These are phyloP conservation scores for Ammospiza maritima DNA, from an alignment of 2,797 vertebrate genomes.

Conservation along the genomic window DNA sequence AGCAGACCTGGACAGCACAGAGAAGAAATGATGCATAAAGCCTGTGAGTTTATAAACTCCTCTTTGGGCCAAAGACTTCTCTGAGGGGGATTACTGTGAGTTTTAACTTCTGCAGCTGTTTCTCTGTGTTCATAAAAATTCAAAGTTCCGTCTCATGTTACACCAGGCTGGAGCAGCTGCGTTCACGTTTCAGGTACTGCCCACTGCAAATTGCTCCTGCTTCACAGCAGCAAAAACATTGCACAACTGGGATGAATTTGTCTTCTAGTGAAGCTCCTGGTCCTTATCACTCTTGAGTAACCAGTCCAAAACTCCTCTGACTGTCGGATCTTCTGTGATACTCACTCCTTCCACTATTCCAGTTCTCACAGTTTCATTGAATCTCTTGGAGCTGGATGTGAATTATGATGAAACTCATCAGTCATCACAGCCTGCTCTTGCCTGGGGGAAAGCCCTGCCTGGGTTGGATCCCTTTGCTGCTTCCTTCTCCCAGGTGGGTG, in stretches of 20 bases:
- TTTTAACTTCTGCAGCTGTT: slow-evolving; percentile 58
- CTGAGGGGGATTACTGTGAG: neutral
- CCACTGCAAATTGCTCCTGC: neutral
- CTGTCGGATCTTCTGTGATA: neutral
- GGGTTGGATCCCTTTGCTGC: neutral
- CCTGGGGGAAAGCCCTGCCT: neutral
- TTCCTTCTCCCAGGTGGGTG: neutral
- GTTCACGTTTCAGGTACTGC: slow-evolving; percentile 3
- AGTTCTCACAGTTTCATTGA: neutral
- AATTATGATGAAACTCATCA: neutral
- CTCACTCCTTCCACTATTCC: neutral
- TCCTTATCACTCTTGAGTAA: neutral
- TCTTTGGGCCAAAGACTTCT: slow-evolving; percentile 21
- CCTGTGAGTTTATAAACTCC: slow-evolving; percentile 24
- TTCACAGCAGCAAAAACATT: neutral
- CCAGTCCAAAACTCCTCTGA: neutral
- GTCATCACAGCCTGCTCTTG: neutral
- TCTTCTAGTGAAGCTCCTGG: neutral
- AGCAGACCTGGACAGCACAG: neutral
- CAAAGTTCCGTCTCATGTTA: slow-evolving; percentile 20
- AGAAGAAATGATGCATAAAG: slow-evolving; percentile 35
- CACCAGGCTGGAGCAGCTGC: neutral
- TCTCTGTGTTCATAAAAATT: slow-evolving; percentile 29
- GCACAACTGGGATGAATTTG: neutral
- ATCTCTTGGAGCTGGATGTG: neutral